Percentiles rank a stretch among this genome's conserved stretches.
Conservation (phyloP, 2,797 vertebrate species). For the Hydrophis major region DNA sequence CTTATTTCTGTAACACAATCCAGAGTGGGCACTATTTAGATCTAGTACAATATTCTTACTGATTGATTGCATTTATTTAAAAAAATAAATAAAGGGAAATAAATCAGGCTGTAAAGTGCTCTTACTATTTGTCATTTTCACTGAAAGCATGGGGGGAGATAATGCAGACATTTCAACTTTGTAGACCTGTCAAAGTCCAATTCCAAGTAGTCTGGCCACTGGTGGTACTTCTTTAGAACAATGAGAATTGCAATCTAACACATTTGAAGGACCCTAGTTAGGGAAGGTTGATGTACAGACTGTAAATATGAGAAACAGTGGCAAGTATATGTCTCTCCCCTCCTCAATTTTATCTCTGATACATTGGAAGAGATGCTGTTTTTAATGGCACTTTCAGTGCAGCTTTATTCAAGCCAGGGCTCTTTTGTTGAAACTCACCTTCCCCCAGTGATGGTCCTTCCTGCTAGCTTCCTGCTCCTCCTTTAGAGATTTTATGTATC, state of each 20-base stretch:
- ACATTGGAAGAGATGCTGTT: not conserved
- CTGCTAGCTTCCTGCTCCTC: not conserved
- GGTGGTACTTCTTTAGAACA: not conserved
- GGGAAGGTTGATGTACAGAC: not conserved
- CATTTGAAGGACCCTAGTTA: not conserved
- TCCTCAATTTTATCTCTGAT: not conserved
- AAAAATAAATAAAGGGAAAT: not conserved
- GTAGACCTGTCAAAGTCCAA: not conserved
- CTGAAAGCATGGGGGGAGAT: not conserved
- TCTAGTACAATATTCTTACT: not conserved
- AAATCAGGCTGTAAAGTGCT: not conserved
- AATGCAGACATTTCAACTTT: not conserved
- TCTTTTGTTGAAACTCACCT: not conserved
- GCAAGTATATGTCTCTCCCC: not conserved
- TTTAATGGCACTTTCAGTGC: not conserved
- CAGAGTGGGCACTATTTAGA: not conserved
- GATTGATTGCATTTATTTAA: not conserved
- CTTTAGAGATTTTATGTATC: not conserved
- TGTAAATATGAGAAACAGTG: not conserved
- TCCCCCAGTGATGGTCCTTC: not conserved
- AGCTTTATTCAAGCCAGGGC: not conserved
- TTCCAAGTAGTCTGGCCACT: not conserved
- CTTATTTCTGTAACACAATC: not conserved
- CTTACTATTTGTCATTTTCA: not conserved
- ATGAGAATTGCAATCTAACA: not conserved